These are phyloP conservation scores for Hydrophis major DNA, from an alignment of 2,797 vertebrate genomes.

Conservation along the genomic window DNA sequence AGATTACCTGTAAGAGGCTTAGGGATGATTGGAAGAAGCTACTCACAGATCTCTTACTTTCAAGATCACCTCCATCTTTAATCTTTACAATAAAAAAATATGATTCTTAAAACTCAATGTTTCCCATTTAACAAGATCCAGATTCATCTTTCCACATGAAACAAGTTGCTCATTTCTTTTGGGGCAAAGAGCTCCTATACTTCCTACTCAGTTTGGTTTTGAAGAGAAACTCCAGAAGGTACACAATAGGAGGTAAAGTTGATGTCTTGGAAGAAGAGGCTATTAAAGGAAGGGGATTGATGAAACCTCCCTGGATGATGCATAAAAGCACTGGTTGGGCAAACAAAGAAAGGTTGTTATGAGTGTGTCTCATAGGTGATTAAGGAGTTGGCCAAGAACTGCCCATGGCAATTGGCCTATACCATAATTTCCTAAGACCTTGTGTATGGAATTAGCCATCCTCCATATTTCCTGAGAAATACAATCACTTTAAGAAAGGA, in stretches of 20 bases:
- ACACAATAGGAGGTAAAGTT: neutral
- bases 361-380: too few relatives aligned
- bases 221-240: neutral
- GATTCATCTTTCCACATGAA: neutral
- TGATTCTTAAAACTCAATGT: neutral
- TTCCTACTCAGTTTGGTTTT: neutral
- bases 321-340: neutral
- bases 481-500: neutral
- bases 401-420: neutral
- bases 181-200: neutral
- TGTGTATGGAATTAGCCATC: neutral
- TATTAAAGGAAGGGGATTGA: neutral
- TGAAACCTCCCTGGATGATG: neutral
- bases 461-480: neutral
- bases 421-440: neutral
- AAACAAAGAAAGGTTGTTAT: neutral
- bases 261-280: neutral
- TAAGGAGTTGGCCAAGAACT: neutral
- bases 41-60: neutral
- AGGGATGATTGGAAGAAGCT: neutral
- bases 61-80: neutral
- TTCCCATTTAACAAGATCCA: neutral
- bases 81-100: neutral
- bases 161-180: neutral
- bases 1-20: neutral